A percentile compares a stretch with the other conserved stretches of the same genome.
phyloP scores from a whole-genome alignment of 2,888 invertebrate genomes.

The Parthenolecanium corni region DNA sequence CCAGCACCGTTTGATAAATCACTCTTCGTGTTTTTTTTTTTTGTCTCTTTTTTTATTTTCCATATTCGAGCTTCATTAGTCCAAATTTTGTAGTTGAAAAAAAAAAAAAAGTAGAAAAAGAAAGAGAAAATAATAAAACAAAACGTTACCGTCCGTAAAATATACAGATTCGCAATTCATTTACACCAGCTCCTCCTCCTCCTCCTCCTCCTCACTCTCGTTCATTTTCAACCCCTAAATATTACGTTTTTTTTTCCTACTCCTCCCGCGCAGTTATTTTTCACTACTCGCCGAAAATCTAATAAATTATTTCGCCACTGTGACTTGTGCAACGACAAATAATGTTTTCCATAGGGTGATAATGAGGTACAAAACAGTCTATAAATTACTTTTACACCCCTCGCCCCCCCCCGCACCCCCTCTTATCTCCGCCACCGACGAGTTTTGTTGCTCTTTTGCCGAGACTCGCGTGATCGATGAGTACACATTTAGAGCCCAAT shows the following conservation, averaged over 20 bases:
- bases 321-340: constrained; percentile 14
- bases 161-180: no score
- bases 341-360: constrained; percentile 5
- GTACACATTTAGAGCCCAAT: no score
- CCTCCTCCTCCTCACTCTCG: background rate
- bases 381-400: constrained; percentile 4
- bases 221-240: no score
- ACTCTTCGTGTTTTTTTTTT: background rate
- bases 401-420: background rate
- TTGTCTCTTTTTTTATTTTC: background rate
- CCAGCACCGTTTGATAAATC: constrained; percentile 2
- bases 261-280: no score
- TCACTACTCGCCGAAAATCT: background rate
- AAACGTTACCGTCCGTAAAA: no score
- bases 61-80: background rate
- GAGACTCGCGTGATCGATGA: no score
- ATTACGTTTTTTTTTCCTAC: no score
- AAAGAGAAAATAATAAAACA: no score
- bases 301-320: background rate
- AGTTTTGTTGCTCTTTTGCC: no score
- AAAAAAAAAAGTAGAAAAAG: no score
- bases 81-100: background rate
- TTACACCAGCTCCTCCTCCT: no score
- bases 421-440: no score
- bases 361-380: constrained; percentile 21